Evolutionary conservation across 2,113 vertebrate genomes (phyloP).

Genomic region (Lepidothrix coronata): DNA sequence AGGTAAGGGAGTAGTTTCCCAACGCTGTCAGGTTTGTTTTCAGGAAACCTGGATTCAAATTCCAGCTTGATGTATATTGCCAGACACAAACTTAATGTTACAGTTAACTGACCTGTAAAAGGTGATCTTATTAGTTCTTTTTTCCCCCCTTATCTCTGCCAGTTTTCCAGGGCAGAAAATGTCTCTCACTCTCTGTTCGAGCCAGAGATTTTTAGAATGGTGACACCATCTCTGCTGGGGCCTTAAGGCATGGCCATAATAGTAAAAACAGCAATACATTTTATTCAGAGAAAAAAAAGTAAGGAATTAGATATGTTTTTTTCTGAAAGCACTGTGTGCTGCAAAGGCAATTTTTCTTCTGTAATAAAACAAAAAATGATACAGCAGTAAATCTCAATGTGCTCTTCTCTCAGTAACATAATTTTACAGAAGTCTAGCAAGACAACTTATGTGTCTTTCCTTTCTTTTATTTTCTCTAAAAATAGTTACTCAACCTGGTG

Average conservation of each 20-base stretch:
- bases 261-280: background rate
- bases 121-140: background rate
- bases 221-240: background rate
- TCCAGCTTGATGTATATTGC: background rate
- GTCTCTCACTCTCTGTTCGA: background rate
- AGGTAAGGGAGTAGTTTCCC: background rate
- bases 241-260: background rate
- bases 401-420: background rate
- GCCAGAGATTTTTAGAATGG: background rate
- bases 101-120: background rate
- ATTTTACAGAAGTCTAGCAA: background rate
- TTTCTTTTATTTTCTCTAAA: background rate
- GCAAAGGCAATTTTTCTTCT: background rate
- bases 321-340: background rate
- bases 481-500: background rate
- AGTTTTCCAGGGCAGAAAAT: background rate
- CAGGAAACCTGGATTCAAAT: background rate
- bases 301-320: background rate
- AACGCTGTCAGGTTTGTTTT: background rate
- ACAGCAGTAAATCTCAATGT: background rate
- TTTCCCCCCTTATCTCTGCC: background rate
- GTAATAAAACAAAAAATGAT: background rate
- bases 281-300: background rate
- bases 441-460: background rate
- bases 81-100: background rate